phyloP scores from a whole-genome alignment of 2,888 invertebrate genomes.

The Diadromus collaris region DNA sequence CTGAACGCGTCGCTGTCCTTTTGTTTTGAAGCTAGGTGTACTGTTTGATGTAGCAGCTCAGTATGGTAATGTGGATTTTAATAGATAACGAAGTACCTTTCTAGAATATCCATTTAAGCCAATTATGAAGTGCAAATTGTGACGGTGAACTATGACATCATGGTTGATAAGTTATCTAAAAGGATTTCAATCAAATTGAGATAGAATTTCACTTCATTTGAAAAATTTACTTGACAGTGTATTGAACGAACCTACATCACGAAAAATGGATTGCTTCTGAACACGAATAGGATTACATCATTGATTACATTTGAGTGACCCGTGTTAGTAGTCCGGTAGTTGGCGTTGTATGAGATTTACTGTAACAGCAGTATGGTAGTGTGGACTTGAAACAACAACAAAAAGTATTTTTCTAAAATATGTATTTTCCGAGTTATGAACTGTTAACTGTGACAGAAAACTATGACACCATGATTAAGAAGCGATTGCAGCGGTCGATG shows the following conservation, averaged over 20 bases:
- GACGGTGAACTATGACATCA: background rate
- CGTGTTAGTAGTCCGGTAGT: too few species aligned
- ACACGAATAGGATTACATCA: too few species aligned
- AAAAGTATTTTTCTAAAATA: background rate
- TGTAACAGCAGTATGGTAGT: background rate
- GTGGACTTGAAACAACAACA: background rate
- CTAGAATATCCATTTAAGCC: background rate
- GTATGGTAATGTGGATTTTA: background rate
- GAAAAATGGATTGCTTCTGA: too few species aligned
- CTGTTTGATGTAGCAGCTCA: background rate
- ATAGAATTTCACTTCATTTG: too few species aligned
- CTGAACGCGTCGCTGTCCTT: constrained; percentile 3
- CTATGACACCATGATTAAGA: background rate
- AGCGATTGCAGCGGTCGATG: too few species aligned
- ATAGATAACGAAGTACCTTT: background rate
- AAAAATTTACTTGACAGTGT: too few species aligned
- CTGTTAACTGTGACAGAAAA: background rate
- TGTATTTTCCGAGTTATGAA: background rate
- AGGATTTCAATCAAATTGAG: too few species aligned
- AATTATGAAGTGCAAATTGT: background rate
- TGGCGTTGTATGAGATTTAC: too few species aligned
- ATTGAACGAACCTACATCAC: too few species aligned
- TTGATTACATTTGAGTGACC: too few species aligned
- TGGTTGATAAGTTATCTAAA: too few species aligned
- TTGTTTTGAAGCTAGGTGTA: background rate